phyloP scores from a whole-genome alignment of 1,140 invertebrate genomes.

The Scylla paramamosain region DNA sequence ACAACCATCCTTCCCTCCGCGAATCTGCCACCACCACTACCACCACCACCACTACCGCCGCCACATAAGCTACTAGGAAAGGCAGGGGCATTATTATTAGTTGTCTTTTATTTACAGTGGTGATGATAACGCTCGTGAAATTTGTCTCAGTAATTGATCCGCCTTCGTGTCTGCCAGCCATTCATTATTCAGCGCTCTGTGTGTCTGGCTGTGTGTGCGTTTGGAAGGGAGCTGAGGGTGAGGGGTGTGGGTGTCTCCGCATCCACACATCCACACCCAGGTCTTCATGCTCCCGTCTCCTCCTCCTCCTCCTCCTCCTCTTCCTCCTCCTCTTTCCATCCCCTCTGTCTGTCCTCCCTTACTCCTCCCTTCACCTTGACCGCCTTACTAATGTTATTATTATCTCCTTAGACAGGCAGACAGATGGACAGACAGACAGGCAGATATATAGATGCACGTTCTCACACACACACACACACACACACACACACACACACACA shows the following conservation, averaged over 20 bases:
- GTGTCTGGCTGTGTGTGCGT: too few relatives aligned
- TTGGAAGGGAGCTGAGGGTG: too few relatives aligned
- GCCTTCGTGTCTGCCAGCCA: too few relatives aligned
- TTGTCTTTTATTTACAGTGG: neutral
- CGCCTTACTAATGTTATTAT: neutral
- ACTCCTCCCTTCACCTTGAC: neutral
- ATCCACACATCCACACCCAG: too few relatives aligned
- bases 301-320: neutral
- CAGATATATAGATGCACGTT: neutral
- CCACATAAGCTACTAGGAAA: too few relatives aligned
- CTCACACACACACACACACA: neutral
- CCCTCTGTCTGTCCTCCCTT: neutral
- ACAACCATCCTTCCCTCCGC: neutral
- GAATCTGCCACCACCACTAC: too few relatives aligned
- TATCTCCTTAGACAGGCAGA: too few relatives aligned
- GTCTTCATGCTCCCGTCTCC: neutral
- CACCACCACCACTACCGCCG: too few relatives aligned
- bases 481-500: constrained; percentile 23
- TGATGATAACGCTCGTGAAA: neutral
- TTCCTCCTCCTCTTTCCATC: neutral
- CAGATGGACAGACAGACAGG: too few relatives aligned
- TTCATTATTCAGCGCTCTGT: too few relatives aligned
- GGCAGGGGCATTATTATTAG: neutral
- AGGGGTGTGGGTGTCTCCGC: too few relatives aligned
- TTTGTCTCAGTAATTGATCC: too few relatives aligned